These are phyloP conservation scores for Pristis pectinata DNA, from an alignment of 2,797 vertebrate species.

Conservation along the genomic window DNA sequence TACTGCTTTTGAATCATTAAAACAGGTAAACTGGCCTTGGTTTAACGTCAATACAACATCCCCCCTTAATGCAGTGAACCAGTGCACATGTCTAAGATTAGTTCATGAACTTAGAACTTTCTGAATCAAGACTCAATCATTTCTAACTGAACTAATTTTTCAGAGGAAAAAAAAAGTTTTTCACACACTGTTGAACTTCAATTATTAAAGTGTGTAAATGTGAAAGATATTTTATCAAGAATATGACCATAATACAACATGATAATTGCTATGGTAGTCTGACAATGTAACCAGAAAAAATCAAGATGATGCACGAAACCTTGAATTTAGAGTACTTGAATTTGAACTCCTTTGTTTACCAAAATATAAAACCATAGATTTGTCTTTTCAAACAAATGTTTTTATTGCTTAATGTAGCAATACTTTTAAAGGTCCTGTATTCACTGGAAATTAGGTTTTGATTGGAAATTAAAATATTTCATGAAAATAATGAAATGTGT, in stretches of 20 bases:
- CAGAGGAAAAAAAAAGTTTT: neutral
- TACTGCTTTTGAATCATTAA: neutral
- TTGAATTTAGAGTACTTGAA: neutral
- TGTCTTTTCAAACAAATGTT: neutral
- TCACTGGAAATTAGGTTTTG: neutral
- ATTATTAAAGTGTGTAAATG: neutral
- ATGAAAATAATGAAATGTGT: neutral
- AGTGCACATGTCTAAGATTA: neutral
- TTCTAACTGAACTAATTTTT: neutral
- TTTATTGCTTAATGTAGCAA: neutral
- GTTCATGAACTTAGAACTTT: neutral
- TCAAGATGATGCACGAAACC: neutral
- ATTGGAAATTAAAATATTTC: neutral
- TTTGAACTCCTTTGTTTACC: neutral
- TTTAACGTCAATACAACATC: neutral
- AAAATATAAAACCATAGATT: neutral
- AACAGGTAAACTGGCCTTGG: neutral
- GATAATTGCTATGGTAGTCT: neutral
- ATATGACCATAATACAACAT: neutral
- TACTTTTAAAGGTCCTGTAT: neutral
- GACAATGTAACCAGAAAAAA: neutral
- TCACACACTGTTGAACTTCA: neutral
- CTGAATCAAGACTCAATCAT: neutral
- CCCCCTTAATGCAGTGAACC: neutral
- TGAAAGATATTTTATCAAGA: neutral